phyloP scores from a whole-genome alignment of 2,888 invertebrate genomes.

The Onthophagus sagittarius region DNA sequence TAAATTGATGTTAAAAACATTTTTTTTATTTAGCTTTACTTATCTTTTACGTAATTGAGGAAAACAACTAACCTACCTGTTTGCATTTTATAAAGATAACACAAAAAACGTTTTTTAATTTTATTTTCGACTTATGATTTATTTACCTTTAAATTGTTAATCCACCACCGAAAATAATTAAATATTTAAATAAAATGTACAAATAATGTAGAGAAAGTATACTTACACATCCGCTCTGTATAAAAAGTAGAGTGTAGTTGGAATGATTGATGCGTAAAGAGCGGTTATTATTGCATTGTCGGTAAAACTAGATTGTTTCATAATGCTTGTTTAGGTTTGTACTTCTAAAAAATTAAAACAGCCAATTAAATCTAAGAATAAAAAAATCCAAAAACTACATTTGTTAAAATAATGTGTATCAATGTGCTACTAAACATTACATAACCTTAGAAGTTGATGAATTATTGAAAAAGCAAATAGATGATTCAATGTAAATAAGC shows the following conservation, averaged over 20 bases:
- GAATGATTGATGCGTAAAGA: slow-evolving; percentile 24
- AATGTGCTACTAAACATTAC: no score
- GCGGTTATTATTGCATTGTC: slow-evolving; percentile 25
- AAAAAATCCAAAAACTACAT: no score
- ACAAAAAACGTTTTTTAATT: no score
- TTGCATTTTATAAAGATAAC: no score
- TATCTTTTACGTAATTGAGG: no score
- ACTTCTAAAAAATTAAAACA: not conserved
- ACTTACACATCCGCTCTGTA: slow-evolving; percentile 32
- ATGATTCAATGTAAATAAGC: no score
- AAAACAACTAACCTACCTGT: no score
- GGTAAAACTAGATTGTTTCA: slow-evolving; percentile 12
- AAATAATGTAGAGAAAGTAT: not conserved
- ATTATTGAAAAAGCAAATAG: no score
- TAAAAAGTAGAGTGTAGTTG: slow-evolving; percentile 25
- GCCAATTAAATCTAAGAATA: not conserved
- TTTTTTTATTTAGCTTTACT: no score
- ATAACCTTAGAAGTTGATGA: no score
- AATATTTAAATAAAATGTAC: not conserved
- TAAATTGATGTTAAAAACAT: no score
- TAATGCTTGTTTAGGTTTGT: not conserved
- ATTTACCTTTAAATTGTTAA: not conserved
- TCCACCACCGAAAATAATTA: slow-evolving; percentile 5
- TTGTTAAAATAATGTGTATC: no score
- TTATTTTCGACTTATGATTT: not conserved